Evolutionary conservation across 2,113 vertebrate species (phyloP).

Genomic region (Sardina pilchardus): DNA sequence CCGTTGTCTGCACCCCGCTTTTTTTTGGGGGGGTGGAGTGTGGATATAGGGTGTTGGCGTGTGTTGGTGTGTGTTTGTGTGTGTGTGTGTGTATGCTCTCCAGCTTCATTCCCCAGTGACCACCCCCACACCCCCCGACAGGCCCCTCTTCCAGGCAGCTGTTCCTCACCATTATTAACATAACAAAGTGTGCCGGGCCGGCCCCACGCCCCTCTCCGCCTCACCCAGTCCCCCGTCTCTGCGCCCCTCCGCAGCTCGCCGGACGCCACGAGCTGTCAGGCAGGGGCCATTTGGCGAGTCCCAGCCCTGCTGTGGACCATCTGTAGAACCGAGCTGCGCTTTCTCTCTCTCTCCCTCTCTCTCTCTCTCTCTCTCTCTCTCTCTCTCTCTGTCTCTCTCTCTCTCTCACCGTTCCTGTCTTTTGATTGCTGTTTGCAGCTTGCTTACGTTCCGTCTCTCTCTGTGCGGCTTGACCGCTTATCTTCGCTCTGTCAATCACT

Average conservation of each 20-base stretch:
- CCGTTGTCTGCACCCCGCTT: neutral
- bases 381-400: neutral
- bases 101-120: neutral
- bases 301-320: constrained; percentile 47
- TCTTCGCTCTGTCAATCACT: neutral
- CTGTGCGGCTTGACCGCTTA: neutral
- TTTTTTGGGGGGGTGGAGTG: neutral
- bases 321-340: constrained; percentile 38
- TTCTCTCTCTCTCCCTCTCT: constrained; percentile 7
- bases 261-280: constrained; percentile 39
- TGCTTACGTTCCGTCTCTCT: neutral
- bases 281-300: constrained; percentile 38
- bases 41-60: neutral
- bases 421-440: neutral
- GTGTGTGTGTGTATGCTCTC: neutral
- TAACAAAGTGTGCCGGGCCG: constrained; percentile 48
- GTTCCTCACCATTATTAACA: constrained; percentile 51
- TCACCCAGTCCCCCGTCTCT: neutral
- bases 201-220: neutral
- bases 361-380: neutral
- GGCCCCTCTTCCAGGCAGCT: constrained; percentile 44
- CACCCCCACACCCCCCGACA: neutral
- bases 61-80: neutral
- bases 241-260: constrained; percentile 13
- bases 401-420: neutral